Percentiles rank a stretch among this genome's conserved stretches.
Conservation (phyloP, 2,888 invertebrate genomes). For the Phalangium opilio region DNA sequence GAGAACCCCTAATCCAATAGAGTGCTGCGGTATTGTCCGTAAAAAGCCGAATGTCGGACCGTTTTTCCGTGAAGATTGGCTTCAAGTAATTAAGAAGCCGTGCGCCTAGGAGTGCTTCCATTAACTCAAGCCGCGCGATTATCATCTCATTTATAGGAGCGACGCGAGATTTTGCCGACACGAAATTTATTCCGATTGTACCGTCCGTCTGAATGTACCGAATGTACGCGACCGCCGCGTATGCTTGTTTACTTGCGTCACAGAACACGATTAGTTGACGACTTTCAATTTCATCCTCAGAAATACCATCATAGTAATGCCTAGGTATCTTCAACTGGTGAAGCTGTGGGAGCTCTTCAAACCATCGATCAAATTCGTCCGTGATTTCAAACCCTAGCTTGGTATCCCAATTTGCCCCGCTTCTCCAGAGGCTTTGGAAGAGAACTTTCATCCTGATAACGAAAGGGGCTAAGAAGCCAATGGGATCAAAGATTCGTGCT, state of each 20-base stretch:
- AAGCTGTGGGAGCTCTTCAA: too few species aligned
- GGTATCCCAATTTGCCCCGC: too few species aligned
- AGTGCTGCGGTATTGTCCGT: conserved; percentile 6
- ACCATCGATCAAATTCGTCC: too few species aligned
- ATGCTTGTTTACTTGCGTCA: conserved; percentile 1
- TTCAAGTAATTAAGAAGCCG: background rate
- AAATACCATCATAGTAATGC: too few species aligned
- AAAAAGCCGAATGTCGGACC: conserved; percentile 5
- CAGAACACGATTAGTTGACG: too few species aligned
- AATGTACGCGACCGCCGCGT: background rate
- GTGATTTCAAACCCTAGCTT: too few species aligned
- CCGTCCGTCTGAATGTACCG: background rate
- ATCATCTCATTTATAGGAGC: background rate
- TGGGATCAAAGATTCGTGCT: too few species aligned
- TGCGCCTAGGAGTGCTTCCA: background rate
- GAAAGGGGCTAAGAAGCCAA: too few species aligned
- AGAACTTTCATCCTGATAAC: too few species aligned
- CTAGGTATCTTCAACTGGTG: too few species aligned
- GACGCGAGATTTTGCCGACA: conserved; percentile 2
- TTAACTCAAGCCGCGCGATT: conserved; percentile 1
- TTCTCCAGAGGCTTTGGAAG: too few species aligned
- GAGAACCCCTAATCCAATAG: background rate
- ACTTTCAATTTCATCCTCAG: background rate
- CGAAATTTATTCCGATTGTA: background rate
- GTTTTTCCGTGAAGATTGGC: background rate